Evolutionary conservation across 1,140 invertebrate genomes (phyloP).

Genomic region (Drepana arcuata): DNA sequence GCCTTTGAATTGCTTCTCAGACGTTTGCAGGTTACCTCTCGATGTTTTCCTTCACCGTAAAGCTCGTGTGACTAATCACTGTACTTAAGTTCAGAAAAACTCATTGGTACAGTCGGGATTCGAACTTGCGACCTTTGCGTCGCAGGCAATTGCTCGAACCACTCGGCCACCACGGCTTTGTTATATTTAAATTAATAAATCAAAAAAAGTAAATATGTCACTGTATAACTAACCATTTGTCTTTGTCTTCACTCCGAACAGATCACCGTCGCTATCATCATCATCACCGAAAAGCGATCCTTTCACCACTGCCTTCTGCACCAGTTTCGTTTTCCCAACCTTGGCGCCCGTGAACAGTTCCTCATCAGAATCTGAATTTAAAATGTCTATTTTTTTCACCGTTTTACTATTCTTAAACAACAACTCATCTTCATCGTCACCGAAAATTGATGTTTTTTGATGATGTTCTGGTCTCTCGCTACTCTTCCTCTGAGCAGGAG

Average conservation of each 20-base stretch:
- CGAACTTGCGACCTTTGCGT: too few relatives aligned
- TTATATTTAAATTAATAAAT: too few relatives aligned
- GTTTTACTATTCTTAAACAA: conserved; percentile 22
- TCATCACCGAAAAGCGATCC: conserved; percentile 42
- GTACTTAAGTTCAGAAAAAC: too few relatives aligned
- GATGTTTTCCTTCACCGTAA: too few relatives aligned
- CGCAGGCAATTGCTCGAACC: too few relatives aligned
- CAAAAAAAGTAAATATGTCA: too few relatives aligned
- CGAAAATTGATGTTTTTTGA: conserved; percentile 2
- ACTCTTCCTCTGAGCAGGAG: not conserved
- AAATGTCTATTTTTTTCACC: conserved; percentile 15
- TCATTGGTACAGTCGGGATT: too few relatives aligned
- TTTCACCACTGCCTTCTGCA: conserved; percentile 21
- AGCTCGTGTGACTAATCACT: too few relatives aligned
- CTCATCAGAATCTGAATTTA: conserved; percentile 32
- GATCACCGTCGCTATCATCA: conserved; percentile 38
- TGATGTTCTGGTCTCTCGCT: not conserved
- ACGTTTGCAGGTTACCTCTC: too few relatives aligned
- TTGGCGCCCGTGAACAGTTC: conserved; percentile 23
- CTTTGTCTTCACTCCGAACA: conserved; percentile 33
- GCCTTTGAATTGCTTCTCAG: too few relatives aligned
- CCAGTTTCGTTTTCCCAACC: conserved; percentile 8
- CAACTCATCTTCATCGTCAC: conserved; percentile 20
- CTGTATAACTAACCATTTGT: conserved; percentile 18
- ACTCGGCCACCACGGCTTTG: too few relatives aligned